Percentiles rank a stretch among this genome's conserved stretches.
Evolutionary conservation across 2,888 invertebrate species (phyloP).

Genomic region (Serripes groenlandicus): DNA sequence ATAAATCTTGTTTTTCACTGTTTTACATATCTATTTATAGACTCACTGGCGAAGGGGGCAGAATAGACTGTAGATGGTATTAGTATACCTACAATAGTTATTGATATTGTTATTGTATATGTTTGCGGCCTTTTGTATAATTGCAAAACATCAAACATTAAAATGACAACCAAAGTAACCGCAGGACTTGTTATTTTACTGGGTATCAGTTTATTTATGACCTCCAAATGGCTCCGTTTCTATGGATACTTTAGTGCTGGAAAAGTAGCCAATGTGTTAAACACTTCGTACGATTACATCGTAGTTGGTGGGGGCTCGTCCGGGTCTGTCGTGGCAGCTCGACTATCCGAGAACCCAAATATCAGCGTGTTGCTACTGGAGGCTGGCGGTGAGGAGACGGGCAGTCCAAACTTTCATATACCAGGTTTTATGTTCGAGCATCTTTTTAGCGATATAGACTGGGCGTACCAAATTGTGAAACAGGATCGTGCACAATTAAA

Average conservation of each 20-base stretch:
- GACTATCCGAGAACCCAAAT: constrained; percentile 85
- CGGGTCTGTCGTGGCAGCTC: constrained; percentile 87
- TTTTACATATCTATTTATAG: too few relatives aligned
- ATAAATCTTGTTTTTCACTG: too few relatives aligned
- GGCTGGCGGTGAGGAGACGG: constrained; percentile 86
- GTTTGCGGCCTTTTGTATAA: too few relatives aligned
- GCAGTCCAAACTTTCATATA: constrained; percentile 85
- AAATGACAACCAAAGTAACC: not conserved
- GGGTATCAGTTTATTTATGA: not conserved
- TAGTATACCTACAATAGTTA: too few relatives aligned
- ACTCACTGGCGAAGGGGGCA: too few relatives aligned
- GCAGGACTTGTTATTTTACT: not conserved
- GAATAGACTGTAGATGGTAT: too few relatives aligned
- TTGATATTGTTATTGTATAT: too few relatives aligned
- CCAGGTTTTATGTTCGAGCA: constrained; percentile 71
- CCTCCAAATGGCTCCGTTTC: not conserved
- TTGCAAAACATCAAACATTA: too few relatives aligned
- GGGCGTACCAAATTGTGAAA: constrained; percentile 15
- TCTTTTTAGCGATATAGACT: not conserved
- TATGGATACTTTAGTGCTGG: constrained; percentile 3
- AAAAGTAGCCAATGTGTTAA: not conserved
- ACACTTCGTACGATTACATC: constrained; percentile 34
- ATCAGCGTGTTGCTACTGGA: constrained; percentile 84
- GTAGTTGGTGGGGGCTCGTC: constrained; percentile 87
- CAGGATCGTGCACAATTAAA: not conserved